Conservation (phyloP, 2,113 vertebrate species). For the Tautogolabrus adspersus region DNA sequence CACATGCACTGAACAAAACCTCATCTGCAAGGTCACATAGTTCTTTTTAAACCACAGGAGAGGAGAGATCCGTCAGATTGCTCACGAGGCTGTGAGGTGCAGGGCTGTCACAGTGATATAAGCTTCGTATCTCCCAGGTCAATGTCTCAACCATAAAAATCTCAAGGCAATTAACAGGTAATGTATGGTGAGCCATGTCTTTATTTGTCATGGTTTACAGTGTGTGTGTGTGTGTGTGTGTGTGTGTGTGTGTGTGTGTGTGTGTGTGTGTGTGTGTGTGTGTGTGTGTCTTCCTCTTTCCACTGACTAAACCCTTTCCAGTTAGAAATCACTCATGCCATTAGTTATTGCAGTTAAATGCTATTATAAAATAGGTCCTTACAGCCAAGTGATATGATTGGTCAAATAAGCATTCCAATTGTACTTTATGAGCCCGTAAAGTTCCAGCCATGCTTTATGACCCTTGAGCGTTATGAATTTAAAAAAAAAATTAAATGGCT, state of each 20-base stretch:
- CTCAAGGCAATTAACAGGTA: conserved; percentile 68
- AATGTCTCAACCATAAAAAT: conserved; percentile 65
- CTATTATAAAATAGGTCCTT: conserved; percentile 79
- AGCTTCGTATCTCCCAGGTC: conserved; percentile 58
- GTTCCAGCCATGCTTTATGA: conserved; percentile 78
- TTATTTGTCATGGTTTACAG: conserved; percentile 52
- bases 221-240: conserved; percentile 14
- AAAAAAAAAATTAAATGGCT: conserved; percentile 65
- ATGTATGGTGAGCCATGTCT: conserved; percentile 54
- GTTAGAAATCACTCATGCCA: conserved; percentile 78
- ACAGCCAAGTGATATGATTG: conserved; percentile 80
- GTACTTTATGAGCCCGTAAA: conserved; percentile 81
- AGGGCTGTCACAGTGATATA: conserved; percentile 47
- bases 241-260: conserved; percentile 5
- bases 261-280: conserved; percentile 12
- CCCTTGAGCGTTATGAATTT: conserved; percentile 75
- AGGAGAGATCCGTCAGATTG: conserved; percentile 18
- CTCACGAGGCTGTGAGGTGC: conserved; percentile 18
- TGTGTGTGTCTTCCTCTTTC: conserved; percentile 51
- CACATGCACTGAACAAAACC: conserved; percentile 58
- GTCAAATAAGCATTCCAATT: conserved; percentile 81
- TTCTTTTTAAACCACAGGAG: conserved; percentile 46
- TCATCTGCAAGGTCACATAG: conserved; percentile 65
- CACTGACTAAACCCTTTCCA: conserved; percentile 68
- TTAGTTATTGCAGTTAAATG: conserved; percentile 83